Conservation (phyloP, 2,113 vertebrate species). For the Balaeniceps rex region DNA sequence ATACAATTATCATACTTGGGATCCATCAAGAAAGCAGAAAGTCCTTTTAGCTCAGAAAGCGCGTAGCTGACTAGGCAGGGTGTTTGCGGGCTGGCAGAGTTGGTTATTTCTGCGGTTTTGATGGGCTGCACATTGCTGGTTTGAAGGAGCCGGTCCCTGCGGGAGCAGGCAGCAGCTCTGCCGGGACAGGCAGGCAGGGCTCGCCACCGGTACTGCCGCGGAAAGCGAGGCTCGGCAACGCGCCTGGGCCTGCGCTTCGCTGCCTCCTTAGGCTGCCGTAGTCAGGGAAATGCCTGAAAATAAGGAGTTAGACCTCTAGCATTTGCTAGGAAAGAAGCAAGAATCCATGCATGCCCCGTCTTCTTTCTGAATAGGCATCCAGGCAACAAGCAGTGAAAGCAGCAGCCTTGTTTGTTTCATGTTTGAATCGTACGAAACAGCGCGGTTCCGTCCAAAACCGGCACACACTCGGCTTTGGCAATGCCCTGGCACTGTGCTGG, state of each 20-base stretch:
- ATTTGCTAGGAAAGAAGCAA: not conserved
- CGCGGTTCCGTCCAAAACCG: rapidly evolving
- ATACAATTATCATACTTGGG: conserved; percentile 54
- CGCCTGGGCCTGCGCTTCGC: not conserved
- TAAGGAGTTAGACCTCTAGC: not conserved
- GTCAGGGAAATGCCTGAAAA: not conserved
- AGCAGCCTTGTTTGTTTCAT: not conserved
- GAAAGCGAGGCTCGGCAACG: not conserved
- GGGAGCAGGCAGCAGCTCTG: not conserved
- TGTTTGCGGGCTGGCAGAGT: not conserved
- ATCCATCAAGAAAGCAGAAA: conserved; percentile 36
- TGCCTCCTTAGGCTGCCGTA: not conserved
- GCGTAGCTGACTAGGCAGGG: not conserved
- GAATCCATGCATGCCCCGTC: not conserved
- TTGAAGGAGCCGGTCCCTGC: rapidly evolving
- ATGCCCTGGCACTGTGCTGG: not conserved
- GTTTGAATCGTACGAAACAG: not conserved
- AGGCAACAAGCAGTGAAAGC: not conserved
- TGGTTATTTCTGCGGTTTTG: not conserved
- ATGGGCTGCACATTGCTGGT: rapidly evolving
- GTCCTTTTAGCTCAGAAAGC: not conserved
- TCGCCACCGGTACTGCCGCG: rapidly evolving
- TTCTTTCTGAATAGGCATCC: not conserved
- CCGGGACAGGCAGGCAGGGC: not conserved
- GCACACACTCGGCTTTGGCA: rapidly evolving